Evolutionary conservation across 2,797 vertebrate genomes (phyloP), one percentile per base, ranked within the genome.

Genomic region (Enteromius thamalakanensis): DNA sequence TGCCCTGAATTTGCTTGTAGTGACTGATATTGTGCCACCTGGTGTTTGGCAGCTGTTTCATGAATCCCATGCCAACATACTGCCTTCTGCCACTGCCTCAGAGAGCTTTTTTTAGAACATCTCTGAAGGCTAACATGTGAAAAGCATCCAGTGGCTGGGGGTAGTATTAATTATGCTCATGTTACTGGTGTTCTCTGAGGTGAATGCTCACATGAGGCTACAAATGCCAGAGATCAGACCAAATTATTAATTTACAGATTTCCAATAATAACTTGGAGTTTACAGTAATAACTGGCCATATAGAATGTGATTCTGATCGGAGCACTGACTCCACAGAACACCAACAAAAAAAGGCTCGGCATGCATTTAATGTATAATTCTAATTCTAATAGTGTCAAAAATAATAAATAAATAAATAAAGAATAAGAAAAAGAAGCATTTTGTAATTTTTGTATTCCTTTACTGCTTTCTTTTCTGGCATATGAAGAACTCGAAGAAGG

Each of bases 401-500:
- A 45, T 1, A 14, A 47, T 14, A 47, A 47, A 15, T 15, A 3
- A 45, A 11, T 17, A 49, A 55, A 49, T 12, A 1, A 32, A 8
- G 2, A 8, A 55, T 15, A 14, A n/a, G 4, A 11, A 51, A 17
- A 19, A 68, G 58, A 67, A 19, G 26, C 67, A 62, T 77, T 69
- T 70, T 90, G 65, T 92, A 83, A 91, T 82, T 93, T 40, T 70
- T 83, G 65, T 90, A 45, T 87, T 84, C 90, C 90, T 94, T 89
- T 92, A 90, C 92, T 94, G 90, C 91, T 93, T 91, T 93, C 86
- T 88, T 94, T 94, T 89, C 90, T 74, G 85, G 67, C 85, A 90
- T 86, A 91, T 92, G 95, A 97, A 92, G 97, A 98, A 82, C 90
- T 91, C 0, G 95, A 94, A 85, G 96, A 96, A 90, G 96, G 97